Evolutionary conservation across 1,140 invertebrate species (phyloP), one percentile per base, ranked within the genome.

Genomic region (Lasioglossum albipes): DNA sequence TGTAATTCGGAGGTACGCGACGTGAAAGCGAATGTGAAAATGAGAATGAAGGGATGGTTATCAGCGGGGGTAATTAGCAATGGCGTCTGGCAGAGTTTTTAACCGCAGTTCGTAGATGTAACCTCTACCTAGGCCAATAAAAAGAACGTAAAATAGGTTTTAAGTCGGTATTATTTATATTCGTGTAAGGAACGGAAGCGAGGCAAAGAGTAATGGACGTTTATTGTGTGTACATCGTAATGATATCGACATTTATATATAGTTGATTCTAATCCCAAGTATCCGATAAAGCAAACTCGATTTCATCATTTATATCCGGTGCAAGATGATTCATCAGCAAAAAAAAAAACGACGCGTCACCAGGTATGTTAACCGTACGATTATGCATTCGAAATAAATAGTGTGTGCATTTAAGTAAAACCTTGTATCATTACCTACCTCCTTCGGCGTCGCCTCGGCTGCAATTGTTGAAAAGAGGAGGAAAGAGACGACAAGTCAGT

Each of bases 101-200:
- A 69, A 80, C 57, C 75, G 69, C 82, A 71, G 79, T 83, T 83
- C 84, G 64, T 86, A 86, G 77, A 65, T 81, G 65, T 83, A 83
- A 85, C 57, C 79, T 83, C 76, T 36, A 36, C 36, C 36, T 83
- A 85, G 70, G 70, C 59, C 49, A 71, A 71, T 70, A 54, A 85
- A 75, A 65, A 75, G 83, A 85, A 77, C 72, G 76, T 88, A 87
- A 90, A 79, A 87, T 91, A 91, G 88, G 89, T 92, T 90, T 85
- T 93, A 93, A 93, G 91, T 92, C 91, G 90, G 88, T 91, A 93
- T 92, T 92, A 92, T 93, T 93, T 93, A 91, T 93, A 91, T 90
- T 92, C 89, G 87, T 92, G 84, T 92, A 92, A 93, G 88, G 87
- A 91, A 88, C 83, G 41, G 83, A 85, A 79, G 73, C 86, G 85